Evolutionary conservation across 92 coral and sea anemone genomes (phyloP), one percentile per base, ranked within the genome.

Genomic region (Paramuricea clavata): DNA sequence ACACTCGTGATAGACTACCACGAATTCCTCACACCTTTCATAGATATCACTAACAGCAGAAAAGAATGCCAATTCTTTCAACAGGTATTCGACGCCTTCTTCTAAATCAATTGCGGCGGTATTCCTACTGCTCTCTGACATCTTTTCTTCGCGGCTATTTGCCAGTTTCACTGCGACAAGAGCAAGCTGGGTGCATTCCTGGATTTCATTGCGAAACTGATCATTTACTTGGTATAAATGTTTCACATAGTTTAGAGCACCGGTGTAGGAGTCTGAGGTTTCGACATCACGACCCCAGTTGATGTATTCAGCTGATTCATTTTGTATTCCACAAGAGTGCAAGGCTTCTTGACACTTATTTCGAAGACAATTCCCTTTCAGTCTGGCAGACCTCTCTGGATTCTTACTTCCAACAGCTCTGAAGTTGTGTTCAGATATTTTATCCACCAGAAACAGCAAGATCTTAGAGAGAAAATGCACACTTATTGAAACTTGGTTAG

Each of bases 401-500:
- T 94, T 92, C 87, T 80, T 90, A 21, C 92, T 90, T 25, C 98
- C 95, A 39, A 94, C 87, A 22, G 98, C 98, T 60, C 88, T 89
- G 75, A 84, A 86, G 44, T 92, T 94, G 36, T 94, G 98, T 82
- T 87, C 98, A 2, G 90, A 82, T 54, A 94, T 92, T 79, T 92
- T 92, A 76, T 90, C 95, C 9, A 94, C 93, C 39, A 94, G 75
- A 59, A 92, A 90, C 5, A 94, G 36, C 42, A 94, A 54, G 28
- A 94, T 88, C 98, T 94, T 56, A 12, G 17, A 13, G 22, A 69
- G 52, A 62, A 61, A 59, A 83, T 30, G 23, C 0, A 13, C 41
- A n/a, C n/a, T n/a, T n/a, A n/a, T n/a, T n/a, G n/a, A n/a, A n/a
- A n/a, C n/a, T n/a, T n/a, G n/a, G n/a, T n/a, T n/a, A n/a, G n/a